A percentile compares a stretch with the other conserved stretches of the same genome.
phyloP scores from a whole-genome alignment of 2,797 vertebrate species.

The Gorsachius magnificus region DNA sequence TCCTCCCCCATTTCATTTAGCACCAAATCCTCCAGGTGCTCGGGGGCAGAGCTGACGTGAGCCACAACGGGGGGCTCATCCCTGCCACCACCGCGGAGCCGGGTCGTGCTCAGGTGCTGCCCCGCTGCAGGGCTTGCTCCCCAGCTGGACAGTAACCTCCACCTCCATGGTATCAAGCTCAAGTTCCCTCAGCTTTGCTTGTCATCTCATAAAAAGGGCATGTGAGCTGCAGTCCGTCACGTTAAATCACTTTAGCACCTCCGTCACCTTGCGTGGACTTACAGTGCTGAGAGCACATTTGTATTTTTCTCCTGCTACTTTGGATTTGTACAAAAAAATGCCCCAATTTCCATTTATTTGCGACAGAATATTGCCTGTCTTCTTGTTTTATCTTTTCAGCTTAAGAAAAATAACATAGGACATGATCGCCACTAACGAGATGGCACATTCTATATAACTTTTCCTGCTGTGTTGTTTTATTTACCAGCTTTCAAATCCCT shows the following conservation, averaged over 20 bases:
- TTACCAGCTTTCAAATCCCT: slow-evolving; percentile 67
- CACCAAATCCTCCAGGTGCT: slow-evolving; percentile 55
- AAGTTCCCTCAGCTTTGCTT: neutral
- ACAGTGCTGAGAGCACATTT: neutral
- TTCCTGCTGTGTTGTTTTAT: slow-evolving; percentile 62
- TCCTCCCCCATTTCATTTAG: neutral
- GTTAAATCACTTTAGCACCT: slow-evolving; percentile 22
- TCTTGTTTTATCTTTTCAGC: slow-evolving; percentile 57
- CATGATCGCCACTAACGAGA: slow-evolving; percentile 52
- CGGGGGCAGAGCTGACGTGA: neutral
- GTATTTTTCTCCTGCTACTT: slow-evolving; percentile 29
- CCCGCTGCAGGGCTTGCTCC: neutral
- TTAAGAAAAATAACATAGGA: slow-evolving; percentile 56
- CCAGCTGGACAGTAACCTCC: accelerated
- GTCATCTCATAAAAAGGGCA: neutral
- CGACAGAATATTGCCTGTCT: slow-evolving; percentile 41
- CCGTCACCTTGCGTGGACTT: neutral
- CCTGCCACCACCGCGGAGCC: accelerated
- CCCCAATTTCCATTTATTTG: slow-evolving; percentile 61
- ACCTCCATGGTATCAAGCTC: neutral
- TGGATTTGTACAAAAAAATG: slow-evolving; percentile 16
- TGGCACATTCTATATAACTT: slow-evolving; percentile 45
- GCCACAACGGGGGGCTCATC: accelerated
- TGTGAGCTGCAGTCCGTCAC: neutral
- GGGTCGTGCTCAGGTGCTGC: neutral